Conservation (phyloP, 2,888 invertebrate species). For the Pseudolycoriella hygida region DNA sequence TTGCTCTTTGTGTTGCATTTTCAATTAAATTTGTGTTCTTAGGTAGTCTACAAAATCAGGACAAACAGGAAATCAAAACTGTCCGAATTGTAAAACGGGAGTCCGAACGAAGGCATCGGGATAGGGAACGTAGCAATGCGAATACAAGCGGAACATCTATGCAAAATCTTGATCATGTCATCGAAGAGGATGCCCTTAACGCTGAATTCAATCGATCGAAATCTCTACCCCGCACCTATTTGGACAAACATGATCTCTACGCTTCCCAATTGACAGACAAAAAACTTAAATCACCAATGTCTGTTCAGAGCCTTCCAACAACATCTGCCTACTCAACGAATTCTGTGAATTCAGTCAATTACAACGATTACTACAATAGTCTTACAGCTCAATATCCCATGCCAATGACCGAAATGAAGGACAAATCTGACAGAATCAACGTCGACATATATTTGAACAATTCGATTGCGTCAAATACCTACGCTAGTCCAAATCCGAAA, state of each 20-base stretch:
- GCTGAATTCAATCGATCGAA: conserved; percentile 31
- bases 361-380: conserved; percentile 16
- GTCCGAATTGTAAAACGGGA: conserved; percentile 86
- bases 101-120: conserved; percentile 68
- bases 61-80: conserved; percentile 81
- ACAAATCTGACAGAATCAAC: conserved; percentile 9
- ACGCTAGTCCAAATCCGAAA: background rate
- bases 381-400: conserved; percentile 12
- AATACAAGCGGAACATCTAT: conserved; percentile 8
- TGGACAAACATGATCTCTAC: conserved; percentile 11
- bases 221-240: conserved; percentile 33
- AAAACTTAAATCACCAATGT: conserved; percentile 3
- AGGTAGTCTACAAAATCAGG: conserved; percentile 53
- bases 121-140: conserved; percentile 42
- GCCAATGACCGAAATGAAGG: conserved; percentile 21
- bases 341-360: conserved; percentile 12
- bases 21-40: conserved; percentile 16
- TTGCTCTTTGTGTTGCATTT: background rate
- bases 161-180: conserved; percentile 28
- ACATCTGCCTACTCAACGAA: conserved; percentile 2
- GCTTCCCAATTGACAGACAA: conserved; percentile 5
- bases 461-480: conserved; percentile 13
- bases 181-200: conserved; percentile 24
- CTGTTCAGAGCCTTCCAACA: conserved; percentile 2
- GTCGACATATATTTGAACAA: conserved; percentile 12